Percentiles rank a stretch among this genome's conserved stretches.
Conservation (phyloP, 2,888 invertebrate genomes). For the Malachius bipustulatus region DNA sequence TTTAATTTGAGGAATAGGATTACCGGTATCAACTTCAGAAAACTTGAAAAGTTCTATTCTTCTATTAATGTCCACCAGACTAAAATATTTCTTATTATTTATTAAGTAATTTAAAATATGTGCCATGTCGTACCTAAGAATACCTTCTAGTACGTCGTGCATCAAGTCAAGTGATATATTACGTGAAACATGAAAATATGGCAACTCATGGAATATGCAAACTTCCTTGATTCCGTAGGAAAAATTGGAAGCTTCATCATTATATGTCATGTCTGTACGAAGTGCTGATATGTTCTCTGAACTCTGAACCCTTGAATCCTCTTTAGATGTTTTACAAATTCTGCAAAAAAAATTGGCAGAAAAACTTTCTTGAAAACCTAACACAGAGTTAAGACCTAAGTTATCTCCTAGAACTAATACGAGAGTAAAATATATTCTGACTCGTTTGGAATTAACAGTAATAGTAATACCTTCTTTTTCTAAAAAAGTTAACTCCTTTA, state of each 20-base stretch:
- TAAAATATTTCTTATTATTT: slow-evolving; percentile 2
- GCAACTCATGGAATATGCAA: slow-evolving; percentile 6
- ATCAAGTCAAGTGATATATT: slow-evolving; percentile 4
- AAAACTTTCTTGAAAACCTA: too few species aligned
- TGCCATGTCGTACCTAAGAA: slow-evolving; percentile 4
- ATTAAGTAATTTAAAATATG: background rate
- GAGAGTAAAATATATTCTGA: too few species aligned
- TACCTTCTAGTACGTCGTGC: slow-evolving; percentile 7
- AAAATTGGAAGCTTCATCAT: background rate
- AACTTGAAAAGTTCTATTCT: slow-evolving; percentile 9
- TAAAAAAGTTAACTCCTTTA: too few species aligned
- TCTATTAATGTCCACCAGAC: slow-evolving; percentile 3
- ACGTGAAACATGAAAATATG: slow-evolving; percentile 3
- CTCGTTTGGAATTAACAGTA: too few species aligned
- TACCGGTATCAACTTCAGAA: slow-evolving; percentile 7
- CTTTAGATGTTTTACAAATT: too few species aligned
- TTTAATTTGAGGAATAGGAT: slow-evolving; percentile 8
- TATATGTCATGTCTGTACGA: slow-evolving; percentile 3
- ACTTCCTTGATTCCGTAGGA: slow-evolving; percentile 6
- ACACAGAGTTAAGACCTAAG: too few species aligned
- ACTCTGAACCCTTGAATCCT: too few species aligned
- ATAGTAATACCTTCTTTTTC: too few species aligned
- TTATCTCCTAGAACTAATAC: too few species aligned
- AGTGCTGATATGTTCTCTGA: too few species aligned
- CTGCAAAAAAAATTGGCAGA: too few species aligned